Evolutionary conservation across 1,140 invertebrate species (phyloP), one percentile per base, ranked within the genome.

Genomic region (Aricia agestis): DNA sequence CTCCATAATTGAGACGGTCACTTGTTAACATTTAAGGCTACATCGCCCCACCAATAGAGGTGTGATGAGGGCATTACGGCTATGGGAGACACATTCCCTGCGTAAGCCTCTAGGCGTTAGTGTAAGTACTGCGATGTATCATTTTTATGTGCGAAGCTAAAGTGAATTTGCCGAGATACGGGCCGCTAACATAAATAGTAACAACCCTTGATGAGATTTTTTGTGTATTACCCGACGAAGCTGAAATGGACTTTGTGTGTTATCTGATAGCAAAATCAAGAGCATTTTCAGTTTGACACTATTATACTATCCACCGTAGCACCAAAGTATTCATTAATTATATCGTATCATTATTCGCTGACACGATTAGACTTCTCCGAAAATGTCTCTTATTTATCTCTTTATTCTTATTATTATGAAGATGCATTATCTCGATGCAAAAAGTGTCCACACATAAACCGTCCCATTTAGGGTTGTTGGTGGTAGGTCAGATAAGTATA

Each of bases 91-190:
- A 52, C 45, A 52, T 52, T 52, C 45, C 45, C 13, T 52, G 13
- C 45, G 45, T 52, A 52, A 52, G 45, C 45, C 45, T 6, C 45
- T 1, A 15, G 45, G 45, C 45, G 45, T 52, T 15, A 52, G 11
- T 13, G 45, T 52, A 52, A 52, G 45, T 52, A 52, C 45, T 11
- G 45, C 45, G 11, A 52, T 52, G 45, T 52, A 52, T 52, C 45
- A 52, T 52, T 52, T 52, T 52, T 52, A 52, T 52, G 45, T 52
- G 45, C 45, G 13, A 52, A 52, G 45, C 45, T 52, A 52, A 52
- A 52, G 45, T 52, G 45, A 52, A 52, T 52, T 52, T 52, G 45
- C 45, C 45, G 45, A 52, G 45, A 52, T 52, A 52, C 45, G 11
- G 13, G 41, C 41, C 6, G 41, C 11, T 52, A 36, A 36, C 36